These are phyloP conservation scores for Eidolon dupreanum DNA, from an alignment of 2,797 vertebrate species.

Conservation along the genomic window DNA sequence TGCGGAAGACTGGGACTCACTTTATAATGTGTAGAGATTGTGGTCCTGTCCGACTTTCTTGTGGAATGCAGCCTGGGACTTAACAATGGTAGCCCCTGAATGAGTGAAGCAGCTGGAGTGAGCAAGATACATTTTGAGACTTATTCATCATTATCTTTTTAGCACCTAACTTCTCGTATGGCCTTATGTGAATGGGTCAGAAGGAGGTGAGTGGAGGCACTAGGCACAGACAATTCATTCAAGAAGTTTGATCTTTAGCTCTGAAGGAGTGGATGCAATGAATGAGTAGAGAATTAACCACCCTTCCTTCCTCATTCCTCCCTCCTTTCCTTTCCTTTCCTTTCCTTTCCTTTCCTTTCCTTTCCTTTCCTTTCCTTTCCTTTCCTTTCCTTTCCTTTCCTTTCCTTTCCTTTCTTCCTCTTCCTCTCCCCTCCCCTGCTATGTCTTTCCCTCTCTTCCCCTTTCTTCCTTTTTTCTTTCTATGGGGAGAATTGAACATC, in stretches of 20 bases:
- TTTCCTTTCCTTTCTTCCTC: too few species aligned
- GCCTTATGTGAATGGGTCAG: neutral
- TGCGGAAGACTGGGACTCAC: neutral
- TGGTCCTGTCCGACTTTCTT: neutral
- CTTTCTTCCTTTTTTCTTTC: neutral
- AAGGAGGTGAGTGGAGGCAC: neutral
- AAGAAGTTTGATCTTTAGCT: neutral
- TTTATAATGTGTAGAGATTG: rapidly evolving
- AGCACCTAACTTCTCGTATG: neutral
- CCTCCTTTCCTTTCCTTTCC: rapidly evolving
- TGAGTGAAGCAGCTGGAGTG: neutral
- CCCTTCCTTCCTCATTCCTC: neutral
- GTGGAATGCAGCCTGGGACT: neutral
- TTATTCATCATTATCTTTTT: neutral
- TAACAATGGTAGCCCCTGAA: neutral
- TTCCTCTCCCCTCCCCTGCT: rapidly evolving
- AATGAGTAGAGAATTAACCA: neutral
- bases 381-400: too few species aligned
- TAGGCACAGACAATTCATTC: neutral
- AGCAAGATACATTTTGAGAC: neutral
- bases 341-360: rapidly evolving
- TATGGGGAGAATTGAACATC: neutral
- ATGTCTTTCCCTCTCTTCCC: too few species aligned
- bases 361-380: too few species aligned
- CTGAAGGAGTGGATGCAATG: neutral